Percentiles rank a stretch among this genome's conserved stretches.
Conservation (phyloP, 2,888 invertebrate genomes). For the Helleia helle region DNA sequence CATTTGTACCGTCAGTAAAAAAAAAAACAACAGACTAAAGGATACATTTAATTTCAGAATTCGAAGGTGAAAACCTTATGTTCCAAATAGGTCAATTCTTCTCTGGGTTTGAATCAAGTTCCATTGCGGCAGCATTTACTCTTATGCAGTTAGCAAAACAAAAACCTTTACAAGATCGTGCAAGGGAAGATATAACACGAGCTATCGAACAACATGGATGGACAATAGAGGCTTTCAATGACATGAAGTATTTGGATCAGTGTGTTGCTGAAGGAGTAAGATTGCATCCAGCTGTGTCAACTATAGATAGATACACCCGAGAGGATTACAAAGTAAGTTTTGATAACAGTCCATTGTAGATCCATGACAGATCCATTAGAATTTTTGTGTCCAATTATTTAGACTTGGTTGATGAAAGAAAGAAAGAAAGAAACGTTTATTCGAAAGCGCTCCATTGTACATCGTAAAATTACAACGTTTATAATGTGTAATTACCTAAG, state of each 20-base stretch:
- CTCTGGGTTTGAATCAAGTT: slow-evolving; percentile 29
- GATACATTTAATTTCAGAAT: slow-evolving; percentile 17
- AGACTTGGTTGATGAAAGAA: too few relatives aligned
- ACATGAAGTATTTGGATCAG: slow-evolving; percentile 27
- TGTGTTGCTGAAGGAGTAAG: slow-evolving; percentile 25
- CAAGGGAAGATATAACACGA: slow-evolving; percentile 19
- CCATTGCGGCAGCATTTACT: slow-evolving; percentile 23
- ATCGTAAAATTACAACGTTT: too few relatives aligned
- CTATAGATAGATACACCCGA: slow-evolving; percentile 20
- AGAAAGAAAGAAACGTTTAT: too few relatives aligned
- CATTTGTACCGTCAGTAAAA: too few relatives aligned
- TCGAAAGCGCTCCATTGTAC: too few relatives aligned
- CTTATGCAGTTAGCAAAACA: slow-evolving; percentile 26
- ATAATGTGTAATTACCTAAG: too few relatives aligned
- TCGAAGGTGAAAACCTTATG: slow-evolving; percentile 26
- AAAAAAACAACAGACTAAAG: not conserved
- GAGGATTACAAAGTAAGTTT: slow-evolving; percentile 20
- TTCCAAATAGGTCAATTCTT: slow-evolving; percentile 27
- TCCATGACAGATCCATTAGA: too few relatives aligned
- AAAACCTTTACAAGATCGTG: slow-evolving; percentile 18
- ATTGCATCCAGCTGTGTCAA: slow-evolving; percentile 24
- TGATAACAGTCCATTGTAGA: not conserved
- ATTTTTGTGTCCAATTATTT: too few relatives aligned
- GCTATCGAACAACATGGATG: slow-evolving; percentile 23
- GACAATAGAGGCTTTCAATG: slow-evolving; percentile 24